Percentiles rank a stretch among this genome's conserved stretches.
These are phyloP conservation scores for Thalassophryne amazonica DNA, from an alignment of 2,797 vertebrate species.

Conservation along the genomic window DNA sequence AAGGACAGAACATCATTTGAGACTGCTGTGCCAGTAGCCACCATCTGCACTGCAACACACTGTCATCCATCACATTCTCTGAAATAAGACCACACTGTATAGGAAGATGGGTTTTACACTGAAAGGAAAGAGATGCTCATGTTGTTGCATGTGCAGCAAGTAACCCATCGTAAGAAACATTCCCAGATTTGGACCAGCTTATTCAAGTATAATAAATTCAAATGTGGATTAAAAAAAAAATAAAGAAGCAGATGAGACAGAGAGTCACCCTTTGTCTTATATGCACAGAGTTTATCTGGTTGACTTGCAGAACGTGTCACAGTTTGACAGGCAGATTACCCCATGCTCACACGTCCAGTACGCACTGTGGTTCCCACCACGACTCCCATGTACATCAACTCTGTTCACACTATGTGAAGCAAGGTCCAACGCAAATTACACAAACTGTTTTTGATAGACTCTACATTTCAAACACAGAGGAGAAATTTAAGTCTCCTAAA, in stretches of 20 bases:
- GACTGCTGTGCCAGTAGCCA: background rate
- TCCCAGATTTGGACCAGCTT: slow-evolving; percentile 17
- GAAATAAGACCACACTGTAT: no score
- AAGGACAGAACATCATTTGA: slow-evolving; percentile 17
- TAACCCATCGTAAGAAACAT: slow-evolving; percentile 30
- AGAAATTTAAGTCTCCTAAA: slow-evolving; percentile 8
- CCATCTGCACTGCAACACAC: slow-evolving; percentile 12
- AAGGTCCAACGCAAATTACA: background rate
- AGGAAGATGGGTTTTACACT: slow-evolving; percentile 16
- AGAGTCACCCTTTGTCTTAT: background rate
- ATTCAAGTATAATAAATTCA: slow-evolving; percentile 18
- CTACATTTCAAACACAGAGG: slow-evolving; percentile 15
- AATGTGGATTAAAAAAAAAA: slow-evolving; percentile 18
- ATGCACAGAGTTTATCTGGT: background rate
- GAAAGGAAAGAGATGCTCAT: slow-evolving; percentile 5
- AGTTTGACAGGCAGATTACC: slow-evolving; percentile 13
- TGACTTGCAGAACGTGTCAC: background rate
- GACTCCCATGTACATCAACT: slow-evolving; percentile 10
- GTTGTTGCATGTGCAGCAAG: slow-evolving; percentile 26
- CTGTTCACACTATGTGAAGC: slow-evolving; percentile 1
- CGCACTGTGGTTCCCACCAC: slow-evolving; percentile 14
- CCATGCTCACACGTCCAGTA: slow-evolving; percentile 18
- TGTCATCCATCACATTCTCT: slow-evolving; percentile 6
- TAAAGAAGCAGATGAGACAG: background rate
- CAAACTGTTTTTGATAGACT: slow-evolving; percentile 14